Conservation (phyloP, 2,888 invertebrate genomes). For the Drosophila barbarae region DNA sequence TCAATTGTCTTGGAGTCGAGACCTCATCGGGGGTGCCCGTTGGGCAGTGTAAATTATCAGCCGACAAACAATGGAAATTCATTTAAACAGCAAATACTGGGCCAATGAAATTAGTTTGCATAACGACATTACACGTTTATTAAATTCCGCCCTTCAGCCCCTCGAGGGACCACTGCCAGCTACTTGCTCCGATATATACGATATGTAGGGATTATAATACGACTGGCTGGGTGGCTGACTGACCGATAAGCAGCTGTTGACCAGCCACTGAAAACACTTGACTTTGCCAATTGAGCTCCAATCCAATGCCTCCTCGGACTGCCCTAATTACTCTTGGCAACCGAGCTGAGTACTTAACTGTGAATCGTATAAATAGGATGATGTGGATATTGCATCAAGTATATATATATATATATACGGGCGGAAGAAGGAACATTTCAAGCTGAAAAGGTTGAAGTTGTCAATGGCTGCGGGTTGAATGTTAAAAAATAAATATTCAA, state of each 20-base stretch:
- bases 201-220: conserved; percentile 11
- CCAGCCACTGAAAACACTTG: conserved; percentile 41
- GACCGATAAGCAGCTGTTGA: conserved; percentile 36
- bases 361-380: conserved; percentile 25
- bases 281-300: conserved; percentile 33
- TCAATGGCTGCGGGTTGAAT: conserved; percentile 24
- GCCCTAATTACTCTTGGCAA: conserved; percentile 46
- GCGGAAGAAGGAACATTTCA: background rate
- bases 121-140: conserved; percentile 32
- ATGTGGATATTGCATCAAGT: conserved; percentile 2
- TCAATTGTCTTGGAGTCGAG: conserved; percentile 34
- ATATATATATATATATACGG: background rate
- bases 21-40: background rate
- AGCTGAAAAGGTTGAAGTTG: conserved; percentile 19
- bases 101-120: conserved; percentile 35
- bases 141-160: conserved; percentile 13
- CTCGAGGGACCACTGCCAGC: background rate
- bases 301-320: conserved; percentile 26
- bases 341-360: conserved; percentile 40
- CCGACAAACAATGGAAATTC: conserved; percentile 41
- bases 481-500: conserved; percentile 8
- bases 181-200: background rate
- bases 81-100: conserved; percentile 34
- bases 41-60: conserved; percentile 34
- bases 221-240: conserved; percentile 9